Percentiles rank a stretch among this genome's conserved stretches.
Evolutionary conservation across 1,140 invertebrate genomes (phyloP).

Genomic region (Amphibalanus amphitrite): DNA sequence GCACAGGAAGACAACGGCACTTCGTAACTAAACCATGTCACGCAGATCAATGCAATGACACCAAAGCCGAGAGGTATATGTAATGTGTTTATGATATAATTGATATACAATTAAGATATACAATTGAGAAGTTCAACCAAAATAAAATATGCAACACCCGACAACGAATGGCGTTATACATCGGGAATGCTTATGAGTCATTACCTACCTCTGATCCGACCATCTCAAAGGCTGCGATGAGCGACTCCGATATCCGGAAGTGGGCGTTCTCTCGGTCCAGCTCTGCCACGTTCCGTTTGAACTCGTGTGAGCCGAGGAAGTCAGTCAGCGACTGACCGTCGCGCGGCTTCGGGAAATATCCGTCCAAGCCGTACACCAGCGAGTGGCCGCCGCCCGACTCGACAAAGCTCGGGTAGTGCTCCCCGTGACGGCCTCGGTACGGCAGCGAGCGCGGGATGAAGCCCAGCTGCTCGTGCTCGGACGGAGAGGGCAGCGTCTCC

Average conservation of each 20-base stretch:
- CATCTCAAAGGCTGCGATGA: constrained; percentile 61
- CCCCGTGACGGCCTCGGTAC: not conserved
- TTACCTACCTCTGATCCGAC: constrained; percentile 20
- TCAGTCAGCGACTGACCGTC: constrained; percentile 54
- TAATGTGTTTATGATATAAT: no score
- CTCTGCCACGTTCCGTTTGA: constrained; percentile 50
- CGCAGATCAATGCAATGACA: no score
- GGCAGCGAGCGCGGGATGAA: not conserved
- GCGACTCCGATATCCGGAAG: constrained; percentile 64
- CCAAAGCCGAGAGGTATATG: no score
- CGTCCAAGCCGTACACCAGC: constrained; percentile 16
- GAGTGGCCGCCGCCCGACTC: constrained; percentile 6
- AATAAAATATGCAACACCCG: no score
- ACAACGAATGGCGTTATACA: no score
- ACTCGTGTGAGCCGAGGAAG: constrained; percentile 52
- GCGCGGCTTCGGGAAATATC: constrained; percentile 39
- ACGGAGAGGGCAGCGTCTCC: not conserved
- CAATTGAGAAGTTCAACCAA: no score
- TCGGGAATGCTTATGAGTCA: no score
- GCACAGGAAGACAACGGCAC: no score
- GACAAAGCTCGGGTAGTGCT: not conserved
- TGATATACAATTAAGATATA: no score
- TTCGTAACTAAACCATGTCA: no score
- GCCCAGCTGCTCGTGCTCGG: not conserved
- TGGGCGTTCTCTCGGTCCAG: constrained; percentile 72